Base-by-base conservation (phyloP, 2,113 vertebrate species). In the Indicator maculatus region DNA sequence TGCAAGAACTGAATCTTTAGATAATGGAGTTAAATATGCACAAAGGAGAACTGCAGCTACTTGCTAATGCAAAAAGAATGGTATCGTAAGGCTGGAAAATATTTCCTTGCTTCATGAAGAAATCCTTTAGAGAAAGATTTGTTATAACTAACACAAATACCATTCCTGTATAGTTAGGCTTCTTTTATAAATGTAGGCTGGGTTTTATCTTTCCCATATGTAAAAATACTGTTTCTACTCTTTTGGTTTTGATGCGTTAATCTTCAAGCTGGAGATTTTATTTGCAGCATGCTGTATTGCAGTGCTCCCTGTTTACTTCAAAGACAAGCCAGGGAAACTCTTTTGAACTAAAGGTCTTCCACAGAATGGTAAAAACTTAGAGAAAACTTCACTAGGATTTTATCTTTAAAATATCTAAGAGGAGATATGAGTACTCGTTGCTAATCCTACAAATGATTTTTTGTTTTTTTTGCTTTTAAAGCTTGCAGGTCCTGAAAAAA, bases 231-330 rank as follows among this genome's bases (percentile, higher is more conserved):
- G 41, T 33, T 88, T 58, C 41, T 79, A 8, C 28, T 71, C n/a
- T 69, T 82, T 72, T 16, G 9, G 20, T 93, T 89, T 77, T 80
- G 64, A 77, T 89, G 61, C 69, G 67, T 59, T 93, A 87, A 65
- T 92, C 64, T 80, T 71, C 36, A 72, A 88, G 71, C 45, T 85
- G 91, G 87, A 55, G 60, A 70, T 59, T 92, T 89, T 84, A n/a
- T 28, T 41, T 91, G 60, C 47, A 47, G n/a, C 28, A 4, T 45
- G 16, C 39, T 89, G 23, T 63, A 18, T 58, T 69, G n/a, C 56
- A 72, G 27, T 65, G n/a, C 59, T 87, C 9, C 75, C 90, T 11
- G 60, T 75, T 67, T 66, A 63, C 84, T 76, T 88, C 72, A 89
- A 50, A 90, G 56, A 17, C n/a, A 73, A 92, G 21, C 44, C 60